Percentiles rank a stretch among this genome's conserved stretches.
Evolutionary conservation across 1,140 invertebrate genomes (phyloP).

Genomic region (Homalodisca vitripennis): DNA sequence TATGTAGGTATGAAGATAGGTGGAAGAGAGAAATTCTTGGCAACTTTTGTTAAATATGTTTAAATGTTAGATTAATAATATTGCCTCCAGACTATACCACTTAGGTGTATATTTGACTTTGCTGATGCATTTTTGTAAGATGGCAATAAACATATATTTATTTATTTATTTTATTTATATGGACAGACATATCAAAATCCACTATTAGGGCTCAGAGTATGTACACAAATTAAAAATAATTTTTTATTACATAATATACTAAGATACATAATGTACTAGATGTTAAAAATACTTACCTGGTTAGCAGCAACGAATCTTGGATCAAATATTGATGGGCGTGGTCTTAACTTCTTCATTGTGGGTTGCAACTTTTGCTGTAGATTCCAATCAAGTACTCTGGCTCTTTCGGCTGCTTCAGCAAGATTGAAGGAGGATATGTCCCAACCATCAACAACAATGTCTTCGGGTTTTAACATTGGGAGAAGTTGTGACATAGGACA

Average conservation of each 20-base stretch:
- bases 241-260: neutral
- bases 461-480: conserved; percentile 88
- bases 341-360: conserved; percentile 70
- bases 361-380: conserved; percentile 72
- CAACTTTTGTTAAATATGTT: no score
- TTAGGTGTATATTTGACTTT: no score
- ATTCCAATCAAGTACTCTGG: conserved; percentile 60
- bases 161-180: no score
- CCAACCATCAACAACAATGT: conserved; percentile 92
- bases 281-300: no score
- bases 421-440: conserved; percentile 88
- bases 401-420: conserved; percentile 64
- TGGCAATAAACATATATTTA: no score
- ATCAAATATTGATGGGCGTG: conserved; percentile 83
- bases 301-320: conserved; percentile 96
- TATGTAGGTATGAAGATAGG: no score
- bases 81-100: no score
- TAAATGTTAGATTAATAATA: no score
- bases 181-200: no score
- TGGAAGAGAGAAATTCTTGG: no score
- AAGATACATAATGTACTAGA: no score
- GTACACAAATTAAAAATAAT: neutral
- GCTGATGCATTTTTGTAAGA: no score
- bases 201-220: neutral
- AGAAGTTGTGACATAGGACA: conserved; percentile 79